A percentile compares a stretch with the other conserved stretches of the same genome.
These are phyloP conservation scores for Xiphias gladius DNA, from an alignment of 2,113 vertebrate species.

Conservation along the genomic window DNA sequence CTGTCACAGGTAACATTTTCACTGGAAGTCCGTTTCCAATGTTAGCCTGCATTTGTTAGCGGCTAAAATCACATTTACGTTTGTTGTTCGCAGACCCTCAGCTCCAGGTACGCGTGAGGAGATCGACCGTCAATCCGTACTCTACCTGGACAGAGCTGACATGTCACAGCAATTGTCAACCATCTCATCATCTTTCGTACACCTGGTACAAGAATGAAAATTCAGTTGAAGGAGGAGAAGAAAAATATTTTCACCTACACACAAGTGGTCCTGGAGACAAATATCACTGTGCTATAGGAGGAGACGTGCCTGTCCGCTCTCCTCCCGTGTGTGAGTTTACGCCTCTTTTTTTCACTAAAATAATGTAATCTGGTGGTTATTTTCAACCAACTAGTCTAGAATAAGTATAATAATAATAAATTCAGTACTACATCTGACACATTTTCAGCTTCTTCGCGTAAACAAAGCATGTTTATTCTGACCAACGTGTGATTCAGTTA, in stretches of 20 bases:
- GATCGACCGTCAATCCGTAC: not conserved
- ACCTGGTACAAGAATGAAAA: constrained; percentile 6
- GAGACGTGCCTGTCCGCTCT: not conserved
- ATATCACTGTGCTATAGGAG: not conserved
- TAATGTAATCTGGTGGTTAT: not conserved
- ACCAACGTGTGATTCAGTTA: too few species aligned
- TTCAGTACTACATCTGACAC: not conserved
- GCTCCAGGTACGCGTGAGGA: constrained; percentile 3
- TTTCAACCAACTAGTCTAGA: not conserved
- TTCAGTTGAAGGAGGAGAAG: accelerated
- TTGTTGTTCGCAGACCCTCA: constrained; percentile 8
- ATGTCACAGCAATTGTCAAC: constrained; percentile 14
- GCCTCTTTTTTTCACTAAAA: too few species aligned
- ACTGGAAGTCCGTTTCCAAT: not conserved
- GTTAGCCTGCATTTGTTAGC: not conserved
- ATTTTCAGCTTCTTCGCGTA: not conserved
- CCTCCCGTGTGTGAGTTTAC: constrained; percentile 27
- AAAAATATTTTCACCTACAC: not conserved
- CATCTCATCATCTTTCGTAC: not conserved
- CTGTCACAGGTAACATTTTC: constrained; percentile 35
- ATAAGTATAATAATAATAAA: not conserved
- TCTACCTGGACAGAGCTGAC: not conserved
- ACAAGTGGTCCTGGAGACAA: not conserved
- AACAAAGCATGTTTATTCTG: not conserved
- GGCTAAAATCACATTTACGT: not conserved